These are phyloP conservation scores for Catocala nupta DNA, from an alignment of 2,888 invertebrate genomes.

Conservation along the genomic window DNA sequence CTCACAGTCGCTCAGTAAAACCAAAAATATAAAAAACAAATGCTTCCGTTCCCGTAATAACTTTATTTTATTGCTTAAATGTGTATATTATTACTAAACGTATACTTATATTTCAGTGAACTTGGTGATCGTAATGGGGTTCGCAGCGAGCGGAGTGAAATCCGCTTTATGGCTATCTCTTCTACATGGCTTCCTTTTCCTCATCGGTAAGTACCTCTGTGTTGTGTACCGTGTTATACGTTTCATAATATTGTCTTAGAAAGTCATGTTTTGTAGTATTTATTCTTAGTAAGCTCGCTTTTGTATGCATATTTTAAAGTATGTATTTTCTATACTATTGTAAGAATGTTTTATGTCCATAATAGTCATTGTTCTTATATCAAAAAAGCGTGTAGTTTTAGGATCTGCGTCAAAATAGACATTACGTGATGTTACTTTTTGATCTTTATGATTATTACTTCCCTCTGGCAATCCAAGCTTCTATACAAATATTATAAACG, in stretches of 20 bases:
- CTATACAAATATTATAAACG: no score
- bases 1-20: background rate
- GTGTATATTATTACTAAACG: conserved; percentile 41
- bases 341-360: no score
- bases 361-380: no score
- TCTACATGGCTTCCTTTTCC: conserved; percentile 80
- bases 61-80: conserved; percentile 8
- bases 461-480: no score
- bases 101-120: conserved; percentile 66
- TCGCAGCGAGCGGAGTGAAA: conserved; percentile 65
- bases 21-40: conserved; percentile 9
- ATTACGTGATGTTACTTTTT: no score
- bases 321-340: no score
- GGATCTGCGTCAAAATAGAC: no score
- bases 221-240: conserved; percentile 25
- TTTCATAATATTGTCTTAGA: conserved; percentile 30
- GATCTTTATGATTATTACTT: no score
- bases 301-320: no score
- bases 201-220: conserved; percentile 71
- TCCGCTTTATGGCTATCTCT: conserved; percentile 77
- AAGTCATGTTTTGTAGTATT: conserved; percentile 1
- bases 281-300: no score
- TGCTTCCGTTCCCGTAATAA: background rate
- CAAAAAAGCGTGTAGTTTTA: no score
- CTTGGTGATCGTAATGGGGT: conserved; percentile 70